Evolutionary conservation across 2,888 invertebrate genomes (phyloP), one percentile per base, ranked within the genome.

Genomic region (Chaetoderma sp.): DNA sequence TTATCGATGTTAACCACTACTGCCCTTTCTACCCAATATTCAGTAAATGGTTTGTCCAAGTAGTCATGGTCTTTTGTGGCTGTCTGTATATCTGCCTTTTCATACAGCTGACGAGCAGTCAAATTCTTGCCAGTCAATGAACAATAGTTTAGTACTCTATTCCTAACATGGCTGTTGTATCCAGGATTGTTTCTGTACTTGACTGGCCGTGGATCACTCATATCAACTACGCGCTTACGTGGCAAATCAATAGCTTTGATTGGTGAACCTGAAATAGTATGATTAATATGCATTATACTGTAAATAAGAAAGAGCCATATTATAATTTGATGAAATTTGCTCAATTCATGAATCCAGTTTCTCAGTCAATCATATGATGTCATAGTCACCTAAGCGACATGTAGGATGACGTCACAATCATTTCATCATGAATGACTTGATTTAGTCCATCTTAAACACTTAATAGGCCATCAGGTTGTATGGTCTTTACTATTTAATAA

Each of bases 1-100:
- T 52, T 13, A 13, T 44, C 16, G 8, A 25, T 27, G 4, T 13
- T 23, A 5, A 70, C 55, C 70, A 68, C 58, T 8, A 65, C 58
- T 23, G 47, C 39, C 36, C 44, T 54, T 36, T 67, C 63, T 1
- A 67, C 67, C 63, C 63, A 64, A 10, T 67, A 59, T 25, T 66
- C 64, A 10, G 57, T 54, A 16, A 60, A 54, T 33, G 56, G 60
- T 30, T 10, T 27, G 8, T 42, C 13, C 6, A 63, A 36, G 32
- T 67, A 67, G 39, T 60, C 32, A 59, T 65, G 63, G 42, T 65
- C 45, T 2, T 21, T 36, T 2, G 30, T 56, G 39, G 64, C 64
- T 6, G 5, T 39, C 42, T 63, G 42, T 4, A 63, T 6, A 23
- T 62, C 33, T 5, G 60, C 64, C 18, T 39, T 39, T 21, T 21